Percentiles rank a stretch among this genome's conserved stretches.
Evolutionary conservation across 2,888 invertebrate genomes (phyloP).

Genomic region (Graphium colonna): DNA sequence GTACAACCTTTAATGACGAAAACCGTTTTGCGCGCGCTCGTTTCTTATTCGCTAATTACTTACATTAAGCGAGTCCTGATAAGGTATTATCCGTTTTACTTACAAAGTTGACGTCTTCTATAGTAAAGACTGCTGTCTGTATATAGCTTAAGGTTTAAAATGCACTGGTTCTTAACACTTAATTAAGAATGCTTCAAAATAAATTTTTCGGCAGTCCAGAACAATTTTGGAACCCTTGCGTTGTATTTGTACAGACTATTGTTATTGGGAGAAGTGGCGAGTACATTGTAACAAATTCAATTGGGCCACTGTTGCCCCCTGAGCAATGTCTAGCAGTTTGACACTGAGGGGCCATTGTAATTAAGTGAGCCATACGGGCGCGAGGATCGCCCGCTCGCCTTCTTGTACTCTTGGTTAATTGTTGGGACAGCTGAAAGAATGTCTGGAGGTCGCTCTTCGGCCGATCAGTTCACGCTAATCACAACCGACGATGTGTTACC

Average conservation of each 20-base stretch:
- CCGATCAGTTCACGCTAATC: not conserved
- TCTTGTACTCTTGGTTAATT: slow-evolving; percentile 24
- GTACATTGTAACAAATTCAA: slow-evolving; percentile 22
- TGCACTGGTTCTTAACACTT: too few relatives aligned
- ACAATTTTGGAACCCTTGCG: too few relatives aligned
- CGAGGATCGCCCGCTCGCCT: slow-evolving; percentile 34
- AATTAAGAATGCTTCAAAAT: too few relatives aligned
- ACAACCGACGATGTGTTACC: too few relatives aligned
- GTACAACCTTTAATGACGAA: not conserved
- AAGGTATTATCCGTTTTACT: not conserved
- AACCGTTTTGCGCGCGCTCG: not conserved
- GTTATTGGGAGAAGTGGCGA: slow-evolving; percentile 14
- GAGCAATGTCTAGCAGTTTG: slow-evolving; percentile 25
- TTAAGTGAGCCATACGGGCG: slow-evolving; percentile 51
- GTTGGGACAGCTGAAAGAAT: slow-evolving; percentile 19
- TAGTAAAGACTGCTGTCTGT: not conserved
- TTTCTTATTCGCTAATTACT: not conserved
- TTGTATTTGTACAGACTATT: not conserved
- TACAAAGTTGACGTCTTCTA: not conserved
- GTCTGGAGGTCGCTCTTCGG: not conserved
- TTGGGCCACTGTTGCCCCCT: slow-evolving; percentile 28
- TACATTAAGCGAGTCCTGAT: not conserved
- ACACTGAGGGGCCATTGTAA: slow-evolving; percentile 40
- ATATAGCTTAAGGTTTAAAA: not conserved
- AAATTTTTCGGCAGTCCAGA: too few relatives aligned